phyloP scores from a whole-genome alignment of 1,140 invertebrate genomes.

The Carposina sasakii region DNA sequence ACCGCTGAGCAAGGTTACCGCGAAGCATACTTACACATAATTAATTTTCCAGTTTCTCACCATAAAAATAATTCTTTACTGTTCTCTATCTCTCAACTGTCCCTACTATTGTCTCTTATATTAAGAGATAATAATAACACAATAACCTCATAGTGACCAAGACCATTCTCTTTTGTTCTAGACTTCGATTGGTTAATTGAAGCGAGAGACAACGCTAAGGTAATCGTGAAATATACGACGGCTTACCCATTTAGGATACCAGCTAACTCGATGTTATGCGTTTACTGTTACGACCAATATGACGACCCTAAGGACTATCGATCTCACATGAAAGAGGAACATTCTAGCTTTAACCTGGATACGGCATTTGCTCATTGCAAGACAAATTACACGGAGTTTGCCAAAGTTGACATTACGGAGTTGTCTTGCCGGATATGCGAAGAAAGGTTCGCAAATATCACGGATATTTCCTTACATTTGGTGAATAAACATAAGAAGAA shows the following conservation, averaged over 20 bases:
- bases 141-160: too few relatives aligned
- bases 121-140: too few relatives aligned
- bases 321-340: slow-evolving; percentile 36
- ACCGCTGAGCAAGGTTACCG: too few relatives aligned
- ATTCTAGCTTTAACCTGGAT: slow-evolving; percentile 9
- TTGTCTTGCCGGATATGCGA: slow-evolving; percentile 38
- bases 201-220: slow-evolving; percentile 39
- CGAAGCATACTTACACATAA: too few relatives aligned
- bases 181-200: slow-evolving; percentile 31
- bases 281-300: slow-evolving; percentile 35
- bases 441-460: slow-evolving; percentile 23
- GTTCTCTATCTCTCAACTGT: too few relatives aligned
- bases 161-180: slow-evolving; percentile 47
- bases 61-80: too few relatives aligned
- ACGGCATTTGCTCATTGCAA: neutral
- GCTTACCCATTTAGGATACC: slow-evolving; percentile 39
- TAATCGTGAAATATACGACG: slow-evolving; percentile 36
- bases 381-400: slow-evolving; percentile 14
- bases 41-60: too few relatives aligned
- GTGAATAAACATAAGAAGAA: slow-evolving; percentile 28
- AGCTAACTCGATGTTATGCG: slow-evolving; percentile 34
- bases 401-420: slow-evolving; percentile 51
- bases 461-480: slow-evolving; percentile 35
- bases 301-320: slow-evolving; percentile 28
- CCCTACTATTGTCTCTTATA: too few relatives aligned